Conservation (phyloP, 2,888 invertebrate genomes). For the Eutolmus rufibarbis region DNA sequence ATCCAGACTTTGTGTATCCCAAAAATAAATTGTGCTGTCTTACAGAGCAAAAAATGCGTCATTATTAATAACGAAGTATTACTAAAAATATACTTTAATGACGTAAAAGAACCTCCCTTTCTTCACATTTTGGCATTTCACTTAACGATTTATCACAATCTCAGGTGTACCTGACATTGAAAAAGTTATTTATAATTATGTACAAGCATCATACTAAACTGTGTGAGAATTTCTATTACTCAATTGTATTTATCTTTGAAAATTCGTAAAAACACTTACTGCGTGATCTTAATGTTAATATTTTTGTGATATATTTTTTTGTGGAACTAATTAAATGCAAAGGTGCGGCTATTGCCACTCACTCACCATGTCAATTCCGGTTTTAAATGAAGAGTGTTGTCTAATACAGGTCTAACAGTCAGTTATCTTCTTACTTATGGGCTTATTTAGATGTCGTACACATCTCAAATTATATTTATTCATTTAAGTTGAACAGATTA, state of each 20-base stretch:
- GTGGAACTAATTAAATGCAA: background rate
- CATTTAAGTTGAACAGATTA: background rate
- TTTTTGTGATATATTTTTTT: background rate
- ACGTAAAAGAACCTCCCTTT: background rate
- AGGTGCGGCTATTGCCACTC: background rate
- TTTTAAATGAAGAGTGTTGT: background rate
- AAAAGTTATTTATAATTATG: background rate
- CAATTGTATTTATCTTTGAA: background rate
- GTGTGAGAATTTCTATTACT: background rate
- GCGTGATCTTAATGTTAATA: background rate
- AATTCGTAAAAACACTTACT: background rate
- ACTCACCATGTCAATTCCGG: background rate
- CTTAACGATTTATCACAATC: background rate
- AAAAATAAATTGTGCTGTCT: background rate
- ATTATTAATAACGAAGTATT: background rate
- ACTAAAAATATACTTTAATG: background rate
- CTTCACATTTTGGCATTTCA: background rate
- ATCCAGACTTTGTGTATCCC: background rate
- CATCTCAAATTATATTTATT: background rate
- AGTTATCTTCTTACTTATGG: background rate
- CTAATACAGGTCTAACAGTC: background rate
- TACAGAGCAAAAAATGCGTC: background rate
- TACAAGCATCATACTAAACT: background rate
- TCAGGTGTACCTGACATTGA: background rate
- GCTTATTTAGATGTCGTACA: background rate